Evolutionary conservation across 2,888 invertebrate species (phyloP), one percentile per base, ranked within the genome.

Genomic region (Zaprionus lineosus): DNA sequence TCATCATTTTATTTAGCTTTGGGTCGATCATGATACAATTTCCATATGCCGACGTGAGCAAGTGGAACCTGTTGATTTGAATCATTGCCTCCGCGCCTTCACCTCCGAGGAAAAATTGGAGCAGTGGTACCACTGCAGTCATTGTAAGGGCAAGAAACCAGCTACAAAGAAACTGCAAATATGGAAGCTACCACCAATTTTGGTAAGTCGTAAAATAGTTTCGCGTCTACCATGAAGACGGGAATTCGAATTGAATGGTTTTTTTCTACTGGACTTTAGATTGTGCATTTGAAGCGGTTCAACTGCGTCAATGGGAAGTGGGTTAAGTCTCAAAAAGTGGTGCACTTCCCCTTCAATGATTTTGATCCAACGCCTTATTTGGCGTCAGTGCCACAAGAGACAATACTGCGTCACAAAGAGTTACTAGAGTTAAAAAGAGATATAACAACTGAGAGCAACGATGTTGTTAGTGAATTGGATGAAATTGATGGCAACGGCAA

Each of bases 301-400:
- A 97, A 97, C 89, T 96, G 93, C 88, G 94, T 96, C 47, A 95
- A 96, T 90, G 95, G 93, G 87, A 94, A 96, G 86, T 98, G 97
- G 97, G 95, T 97, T 15, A 98, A 98, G 88, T 97, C 97, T 0
- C 97, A 97, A 87, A 97, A 97, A 88, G 95, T 96, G 15, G 97
- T 97, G 0, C 95, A 96, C 87, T 97, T 97, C 88, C 97, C 97
- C 0, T 94, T 95, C 87, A 92, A 94, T 69, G 92, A 96, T 85
- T 97, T 97, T 88, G 96, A 97, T 87, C 97, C 97, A 0, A 95
- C 96, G 0, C 93, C 94, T 3, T 98, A 95, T 91, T 91, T 97
- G 53, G 97, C 97, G 0, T 93, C 94, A 0, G 94, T 95, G 29
- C 95, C 95, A 0, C 93, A 94, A 81, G 94, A 94, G 87, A 95